Conservation (phyloP, 2,888 invertebrate genomes). For the Hirtodrosophila histrioides region DNA sequence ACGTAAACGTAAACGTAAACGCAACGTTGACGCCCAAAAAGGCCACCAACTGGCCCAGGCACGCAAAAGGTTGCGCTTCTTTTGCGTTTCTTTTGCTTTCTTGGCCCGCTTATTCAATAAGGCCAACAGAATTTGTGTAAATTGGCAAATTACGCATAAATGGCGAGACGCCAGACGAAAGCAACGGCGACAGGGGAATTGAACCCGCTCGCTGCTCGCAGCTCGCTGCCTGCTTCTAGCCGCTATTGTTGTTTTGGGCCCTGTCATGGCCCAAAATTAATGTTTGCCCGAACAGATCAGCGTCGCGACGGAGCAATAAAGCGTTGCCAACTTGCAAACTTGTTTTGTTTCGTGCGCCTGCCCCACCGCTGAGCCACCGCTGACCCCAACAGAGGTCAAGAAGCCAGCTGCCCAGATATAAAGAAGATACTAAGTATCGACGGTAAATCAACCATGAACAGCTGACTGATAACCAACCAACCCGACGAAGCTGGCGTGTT, state of each 20-base stretch:
- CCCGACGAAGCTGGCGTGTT: too few relatives aligned
- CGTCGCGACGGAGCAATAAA: slow-evolving; percentile 35
- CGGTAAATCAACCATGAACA: too few relatives aligned
- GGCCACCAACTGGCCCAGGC: slow-evolving; percentile 25
- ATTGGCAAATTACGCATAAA: slow-evolving; percentile 65
- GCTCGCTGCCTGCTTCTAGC: background rate
- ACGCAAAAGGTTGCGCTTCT: slow-evolving; percentile 40
- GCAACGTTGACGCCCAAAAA: slow-evolving; percentile 7
- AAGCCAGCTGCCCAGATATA: background rate
- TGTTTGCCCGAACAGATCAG: slow-evolving; percentile 39
- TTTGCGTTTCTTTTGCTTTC: slow-evolving; percentile 8
- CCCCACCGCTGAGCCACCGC: background rate
- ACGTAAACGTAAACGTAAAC: slow-evolving; percentile 23
- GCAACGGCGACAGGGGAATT: slow-evolving; percentile 16
- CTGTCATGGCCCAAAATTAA: slow-evolving; percentile 51
- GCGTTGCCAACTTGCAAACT: slow-evolving; percentile 31
- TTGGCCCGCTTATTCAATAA: slow-evolving; percentile 43
- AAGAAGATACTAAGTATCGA: too few relatives aligned
- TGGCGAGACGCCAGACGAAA: slow-evolving; percentile 36
- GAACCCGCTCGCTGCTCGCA: slow-evolving; percentile 18
- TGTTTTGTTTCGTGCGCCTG: slow-evolving; percentile 41
- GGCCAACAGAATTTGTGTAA: slow-evolving; percentile 57
- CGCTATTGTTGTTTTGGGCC: slow-evolving; percentile 4
- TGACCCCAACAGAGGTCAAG: slow-evolving; percentile 56
- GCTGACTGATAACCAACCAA: too few relatives aligned